phyloP scores from a whole-genome alignment of 2,888 invertebrate genomes.

The Cacoxenus indagator region DNA sequence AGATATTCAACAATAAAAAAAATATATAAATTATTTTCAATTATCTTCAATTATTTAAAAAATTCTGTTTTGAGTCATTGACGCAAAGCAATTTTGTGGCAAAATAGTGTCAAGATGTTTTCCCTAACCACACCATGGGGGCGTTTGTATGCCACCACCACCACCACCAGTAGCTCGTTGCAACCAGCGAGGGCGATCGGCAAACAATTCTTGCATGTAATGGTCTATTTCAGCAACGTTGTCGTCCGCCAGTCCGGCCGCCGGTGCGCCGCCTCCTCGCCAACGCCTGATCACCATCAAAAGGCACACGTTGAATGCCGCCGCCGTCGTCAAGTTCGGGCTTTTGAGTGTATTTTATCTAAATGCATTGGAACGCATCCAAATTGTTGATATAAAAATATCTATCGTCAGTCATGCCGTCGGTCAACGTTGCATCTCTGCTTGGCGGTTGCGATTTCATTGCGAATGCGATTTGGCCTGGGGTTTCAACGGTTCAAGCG shows the following conservation, averaged over 20 bases:
- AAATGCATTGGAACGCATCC: slow-evolving; percentile 70
- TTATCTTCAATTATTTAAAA: slow-evolving; percentile 30
- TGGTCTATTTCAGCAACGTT: slow-evolving; percentile 54
- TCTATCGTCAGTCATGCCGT: slow-evolving; percentile 53
- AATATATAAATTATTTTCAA: slow-evolving; percentile 26
- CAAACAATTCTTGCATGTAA: slow-evolving; percentile 64
- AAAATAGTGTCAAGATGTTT: slow-evolving; percentile 61
- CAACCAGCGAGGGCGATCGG: slow-evolving; percentile 34
- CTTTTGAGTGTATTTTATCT: slow-evolving; percentile 43
- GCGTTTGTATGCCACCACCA: not conserved
- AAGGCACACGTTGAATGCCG: too few relatives aligned
- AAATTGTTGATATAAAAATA: slow-evolving; percentile 69
- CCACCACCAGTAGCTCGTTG: too few relatives aligned
- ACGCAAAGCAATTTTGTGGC: slow-evolving; percentile 63
- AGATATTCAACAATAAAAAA: not conserved
- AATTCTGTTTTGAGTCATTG: slow-evolving; percentile 55
- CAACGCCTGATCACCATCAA: slow-evolving; percentile 30
- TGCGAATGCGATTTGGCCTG: not conserved
- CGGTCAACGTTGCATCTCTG: slow-evolving; percentile 48
- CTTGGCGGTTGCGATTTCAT: not conserved
- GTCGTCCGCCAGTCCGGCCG: too few relatives aligned
- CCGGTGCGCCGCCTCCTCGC: slow-evolving; percentile 13
- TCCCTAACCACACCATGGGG: slow-evolving; percentile 32
- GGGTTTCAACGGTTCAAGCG: not conserved
- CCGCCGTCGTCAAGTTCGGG: not conserved